Percentiles rank a stretch among this genome's conserved stretches.
Evolutionary conservation across 1,140 invertebrate genomes (phyloP).

Genomic region (Habropoda laboriosa): DNA sequence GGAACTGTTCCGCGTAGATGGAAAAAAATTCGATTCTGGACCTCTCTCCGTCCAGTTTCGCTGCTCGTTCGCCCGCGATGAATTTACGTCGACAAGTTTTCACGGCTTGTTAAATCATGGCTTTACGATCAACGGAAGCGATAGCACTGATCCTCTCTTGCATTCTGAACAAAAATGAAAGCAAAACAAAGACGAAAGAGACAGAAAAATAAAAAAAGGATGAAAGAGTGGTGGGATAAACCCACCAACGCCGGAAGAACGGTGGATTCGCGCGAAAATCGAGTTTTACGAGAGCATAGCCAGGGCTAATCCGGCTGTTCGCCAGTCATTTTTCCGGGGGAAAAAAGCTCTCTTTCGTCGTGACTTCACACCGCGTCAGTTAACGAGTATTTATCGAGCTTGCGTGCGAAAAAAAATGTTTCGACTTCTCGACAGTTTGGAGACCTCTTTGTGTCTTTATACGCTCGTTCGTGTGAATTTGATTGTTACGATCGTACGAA

Average conservation of each 20-base stretch:
- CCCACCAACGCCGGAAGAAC: neutral
- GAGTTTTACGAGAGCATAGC: neutral
- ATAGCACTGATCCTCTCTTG: neutral
- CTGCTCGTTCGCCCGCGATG: neutral
- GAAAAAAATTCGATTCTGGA: neutral
- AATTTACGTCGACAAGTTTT: slow-evolving; percentile 1
- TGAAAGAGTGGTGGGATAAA: neutral
- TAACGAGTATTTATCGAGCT: neutral
- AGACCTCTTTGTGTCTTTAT: neutral
- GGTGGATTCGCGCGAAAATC: slow-evolving; percentile 1
- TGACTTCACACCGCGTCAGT: neutral
- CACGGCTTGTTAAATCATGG: neutral
- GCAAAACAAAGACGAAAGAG: neutral
- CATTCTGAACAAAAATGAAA: neutral
- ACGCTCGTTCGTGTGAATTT: too few relatives aligned
- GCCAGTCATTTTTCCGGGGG: neutral
- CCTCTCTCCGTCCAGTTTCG: neutral
- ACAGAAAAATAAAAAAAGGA: neutral
- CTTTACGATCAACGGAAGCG: neutral
- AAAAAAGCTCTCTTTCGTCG: neutral
- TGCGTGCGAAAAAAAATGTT: neutral
- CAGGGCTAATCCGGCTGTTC: neutral
- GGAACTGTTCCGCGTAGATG: neutral
- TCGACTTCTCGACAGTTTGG: neutral
- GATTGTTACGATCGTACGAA: neutral